Evolutionary conservation across 1,140 invertebrate genomes (phyloP), one percentile per base, ranked within the genome.

Genomic region (Drosophila trapezifrons): DNA sequence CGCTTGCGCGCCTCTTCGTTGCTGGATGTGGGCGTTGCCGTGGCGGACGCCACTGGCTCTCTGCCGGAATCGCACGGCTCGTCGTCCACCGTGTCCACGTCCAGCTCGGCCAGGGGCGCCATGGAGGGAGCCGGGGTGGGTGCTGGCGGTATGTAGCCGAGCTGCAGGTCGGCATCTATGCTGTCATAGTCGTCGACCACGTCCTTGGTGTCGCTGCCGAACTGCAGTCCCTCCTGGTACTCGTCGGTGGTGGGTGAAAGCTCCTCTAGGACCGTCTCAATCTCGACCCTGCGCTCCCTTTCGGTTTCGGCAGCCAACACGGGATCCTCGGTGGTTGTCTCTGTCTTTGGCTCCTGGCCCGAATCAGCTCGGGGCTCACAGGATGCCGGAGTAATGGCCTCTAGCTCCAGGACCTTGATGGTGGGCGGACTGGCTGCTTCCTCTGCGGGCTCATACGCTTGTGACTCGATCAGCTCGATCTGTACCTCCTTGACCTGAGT

Each of bases 1-100:
- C 93, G 92, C 38, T 84, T 90, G 2, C 90, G 82, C 37, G 77
- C 78, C 37, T 90, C 91, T 25, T 89, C 90, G 17, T 65, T 70
- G 51, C 69, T 43, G 45, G 60, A 59, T 18, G 47, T 70, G 37
- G 67, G 58, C 56, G 58, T 71, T 12, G 56, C 64, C 22, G 52
- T 43, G 1, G 35, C 42, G 6, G 77, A 54, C 4, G n/a, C 45
- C 32, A 43, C 49, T 8, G 49, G 6, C 17, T 64, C 60, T 15
- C 55, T 57, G 9, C 35, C 91, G 64, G 92, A 92, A 22, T 83
- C 73, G 27, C 49, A 71, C 4, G 56, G 49, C 66, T 94, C 94
- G 49, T 95, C 94, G 66, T 94, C 94, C n/a, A 94, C 94, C 5
- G 94, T 94, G 75, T 94, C 94, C 76, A 95, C 93, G 74, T 95